These are phyloP conservation scores for Tetragonula carbonaria DNA, from an alignment of 2,888 invertebrate genomes.

Conservation along the genomic window DNA sequence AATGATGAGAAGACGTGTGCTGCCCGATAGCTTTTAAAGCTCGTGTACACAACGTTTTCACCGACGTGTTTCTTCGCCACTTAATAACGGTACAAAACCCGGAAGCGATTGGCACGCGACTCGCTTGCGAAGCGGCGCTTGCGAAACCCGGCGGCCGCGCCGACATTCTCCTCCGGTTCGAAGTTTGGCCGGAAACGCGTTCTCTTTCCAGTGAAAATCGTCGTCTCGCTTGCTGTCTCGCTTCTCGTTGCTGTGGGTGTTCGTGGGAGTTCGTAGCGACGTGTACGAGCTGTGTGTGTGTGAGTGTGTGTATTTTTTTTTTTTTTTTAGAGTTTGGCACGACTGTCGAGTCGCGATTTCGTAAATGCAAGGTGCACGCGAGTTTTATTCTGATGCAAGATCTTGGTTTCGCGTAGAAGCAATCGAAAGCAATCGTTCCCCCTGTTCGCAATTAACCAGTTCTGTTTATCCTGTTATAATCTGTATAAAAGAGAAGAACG, in stretches of 20 bases:
- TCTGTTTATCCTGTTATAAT: no score
- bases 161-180: conserved; percentile 38
- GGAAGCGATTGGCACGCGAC: conserved; percentile 75
- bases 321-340: neutral
- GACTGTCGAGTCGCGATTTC: neutral
- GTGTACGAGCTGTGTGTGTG: neutral
- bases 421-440: neutral
- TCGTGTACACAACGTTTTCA: conserved; percentile 32
- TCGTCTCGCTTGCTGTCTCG: neutral
- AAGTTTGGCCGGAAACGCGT: conserved; percentile 44
- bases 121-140: conserved; percentile 41
- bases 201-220: neutral
- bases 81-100: conserved; percentile 71
- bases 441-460: neutral
- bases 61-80: neutral
- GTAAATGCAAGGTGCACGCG: neutral
- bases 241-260: neutral
- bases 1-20: conserved; percentile 17
- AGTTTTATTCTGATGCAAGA: neutral
- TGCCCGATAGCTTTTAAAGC: conserved; percentile 14
- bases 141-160: conserved; percentile 43
- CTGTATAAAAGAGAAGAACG: no score
- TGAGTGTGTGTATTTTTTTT: neutral
- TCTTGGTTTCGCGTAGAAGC: neutral
- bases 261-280: neutral